Evolutionary conservation across 2,113 vertebrate genomes (phyloP), one percentile per base, ranked within the genome.

Genomic region (Myiozetetes cayanensis): DNA sequence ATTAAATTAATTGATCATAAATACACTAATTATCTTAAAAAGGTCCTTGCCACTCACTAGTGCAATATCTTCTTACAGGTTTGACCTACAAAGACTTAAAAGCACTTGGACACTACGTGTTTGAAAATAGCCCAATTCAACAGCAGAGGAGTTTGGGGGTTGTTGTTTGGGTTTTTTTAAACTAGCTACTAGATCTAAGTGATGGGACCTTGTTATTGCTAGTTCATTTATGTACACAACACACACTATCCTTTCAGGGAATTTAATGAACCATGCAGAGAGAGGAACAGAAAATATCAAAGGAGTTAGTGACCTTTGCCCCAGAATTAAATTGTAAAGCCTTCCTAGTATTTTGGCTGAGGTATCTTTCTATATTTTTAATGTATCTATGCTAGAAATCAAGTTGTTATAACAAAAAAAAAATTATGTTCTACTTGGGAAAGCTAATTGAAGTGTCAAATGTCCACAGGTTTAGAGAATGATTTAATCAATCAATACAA

Each of bases 191-290:
- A 75, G 76, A 80, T 35, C 22, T 86, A 95, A 92, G 82, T 24
- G 86, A 96, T 81, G 33, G 89, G 74, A 90, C 35, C 70, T 92
- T 72, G 78, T 68, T 88, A 95, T 74, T 15, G 21, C 52, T 66
- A 63, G 58, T 92, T 94, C 77, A 94, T 97, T 94, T 96, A 94
- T 71, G 72, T 87, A 58, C 43, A 85, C 89, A 97, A 92, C 73
- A 80, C 50, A 86, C 39, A 85, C 28, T 3, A 17, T 91, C 65
- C 81, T 82, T 89, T 94, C 87, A 93, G 87, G 56, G 91, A 96
- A 96, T 81, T 78, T 95, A 97, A 97, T 95, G 95, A 95, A 89
- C 94, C 96, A 41, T 91, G 85, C 18, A 94, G 58, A 65, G 91
- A 73, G 70, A 93, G 90, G 62, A 94, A 78, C 89, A 96, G 83